Conservation (phyloP, 2,797 vertebrate genomes). For the Sebastes reedi region DNA sequence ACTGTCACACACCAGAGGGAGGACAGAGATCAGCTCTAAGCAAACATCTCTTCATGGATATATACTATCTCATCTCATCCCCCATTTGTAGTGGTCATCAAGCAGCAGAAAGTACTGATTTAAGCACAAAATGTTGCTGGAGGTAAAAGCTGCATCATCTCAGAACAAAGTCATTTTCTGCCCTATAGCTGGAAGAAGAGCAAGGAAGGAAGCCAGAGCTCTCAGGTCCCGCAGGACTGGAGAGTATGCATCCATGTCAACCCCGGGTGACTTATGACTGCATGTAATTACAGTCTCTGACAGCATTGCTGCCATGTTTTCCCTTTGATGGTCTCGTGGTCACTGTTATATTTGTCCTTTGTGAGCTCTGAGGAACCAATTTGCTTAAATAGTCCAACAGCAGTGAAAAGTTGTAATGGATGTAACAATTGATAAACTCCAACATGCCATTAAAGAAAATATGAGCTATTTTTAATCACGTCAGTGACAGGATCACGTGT, state of each 20-base stretch:
- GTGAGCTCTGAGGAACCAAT: constrained; percentile 33
- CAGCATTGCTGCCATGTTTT: constrained; percentile 32
- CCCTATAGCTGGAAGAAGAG: background rate
- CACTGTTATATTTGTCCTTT: constrained; percentile 46
- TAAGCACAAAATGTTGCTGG: background rate
- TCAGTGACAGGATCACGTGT: background rate
- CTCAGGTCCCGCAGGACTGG: constrained; percentile 1
- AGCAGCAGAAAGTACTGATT: constrained; percentile 4
- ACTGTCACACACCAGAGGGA: background rate
- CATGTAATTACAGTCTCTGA: constrained; percentile 48
- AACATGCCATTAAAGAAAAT: constrained; percentile 4
- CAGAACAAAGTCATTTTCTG: constrained; percentile 32
- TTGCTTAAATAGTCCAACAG: constrained; percentile 5
- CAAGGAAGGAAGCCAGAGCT: background rate
- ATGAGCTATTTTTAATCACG: constrained; percentile 8
- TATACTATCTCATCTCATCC: background rate
- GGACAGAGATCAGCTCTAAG: background rate
- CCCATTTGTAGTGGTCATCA: background rate
- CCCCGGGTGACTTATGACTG: constrained; percentile 49
- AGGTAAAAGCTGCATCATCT: constrained; percentile 13
- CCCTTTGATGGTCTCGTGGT: constrained; percentile 58
- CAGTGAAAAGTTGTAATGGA: constrained; percentile 5
- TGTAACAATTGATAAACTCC: constrained; percentile 14
- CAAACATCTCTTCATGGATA: background rate
- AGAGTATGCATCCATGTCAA: constrained; percentile 31